Evolutionary conservation across 2,888 invertebrate species (phyloP).

Genomic region (Ophonus ardosiacus): DNA sequence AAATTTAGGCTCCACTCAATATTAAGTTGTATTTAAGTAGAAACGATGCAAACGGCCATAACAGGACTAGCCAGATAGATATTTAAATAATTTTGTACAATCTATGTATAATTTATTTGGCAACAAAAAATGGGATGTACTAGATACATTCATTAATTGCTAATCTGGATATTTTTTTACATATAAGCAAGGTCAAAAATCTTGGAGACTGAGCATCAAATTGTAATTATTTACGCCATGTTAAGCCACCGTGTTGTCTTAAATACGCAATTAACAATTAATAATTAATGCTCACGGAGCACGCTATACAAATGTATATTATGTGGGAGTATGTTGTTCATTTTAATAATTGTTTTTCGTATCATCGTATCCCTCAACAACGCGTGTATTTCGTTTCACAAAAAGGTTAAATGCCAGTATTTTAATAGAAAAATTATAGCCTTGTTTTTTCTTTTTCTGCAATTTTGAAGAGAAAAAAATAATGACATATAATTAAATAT

Average conservation of each 20-base stretch:
- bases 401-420: background rate
- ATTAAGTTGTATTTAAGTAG: too few species aligned
- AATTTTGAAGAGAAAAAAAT: slow-evolving; percentile 18
- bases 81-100: too few species aligned
- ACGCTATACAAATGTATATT: background rate
- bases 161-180: too few species aligned
- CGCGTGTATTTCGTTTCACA: background rate
- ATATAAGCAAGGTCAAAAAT: background rate
- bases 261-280: slow-evolving; percentile 23
- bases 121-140: too few species aligned
- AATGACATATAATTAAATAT: slow-evolving; percentile 7
- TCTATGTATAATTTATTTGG: too few species aligned
- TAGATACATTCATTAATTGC: too few species aligned
- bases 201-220: background rate
- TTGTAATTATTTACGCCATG: slow-evolving; percentile 21
- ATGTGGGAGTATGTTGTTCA: background rate
- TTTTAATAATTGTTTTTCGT: background rate
- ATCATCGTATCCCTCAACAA: background rate
- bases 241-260: slow-evolving; percentile 20
- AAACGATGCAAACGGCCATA: too few species aligned
- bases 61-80: too few species aligned
- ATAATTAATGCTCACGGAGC: slow-evolving; percentile 19
- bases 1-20: too few species aligned
- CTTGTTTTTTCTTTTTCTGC: background rate
- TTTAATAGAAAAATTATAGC: slow-evolving; percentile 2